phyloP scores from a whole-genome alignment of 2,888 invertebrate species.

The Sisyra terminalis region DNA sequence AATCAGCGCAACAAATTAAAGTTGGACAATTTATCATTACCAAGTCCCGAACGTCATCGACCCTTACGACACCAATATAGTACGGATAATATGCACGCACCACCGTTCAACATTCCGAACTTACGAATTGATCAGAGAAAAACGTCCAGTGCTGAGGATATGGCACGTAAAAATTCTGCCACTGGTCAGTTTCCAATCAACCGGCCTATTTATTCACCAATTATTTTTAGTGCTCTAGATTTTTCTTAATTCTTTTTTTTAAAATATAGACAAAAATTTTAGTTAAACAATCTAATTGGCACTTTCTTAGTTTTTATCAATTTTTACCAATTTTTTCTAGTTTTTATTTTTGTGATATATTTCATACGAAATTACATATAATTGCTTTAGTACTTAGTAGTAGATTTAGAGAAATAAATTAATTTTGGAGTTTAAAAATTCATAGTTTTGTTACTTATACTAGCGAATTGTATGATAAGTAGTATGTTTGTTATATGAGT shows the following conservation, averaged over 20 bases:
- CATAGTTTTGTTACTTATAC: too few relatives aligned
- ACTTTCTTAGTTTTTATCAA: not conserved
- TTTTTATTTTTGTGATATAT: too few relatives aligned
- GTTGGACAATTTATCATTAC: conserved; percentile 58
- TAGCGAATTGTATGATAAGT: too few relatives aligned
- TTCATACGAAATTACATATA: too few relatives aligned
- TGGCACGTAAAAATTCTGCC: conserved; percentile 75
- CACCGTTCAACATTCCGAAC: conserved; percentile 79
- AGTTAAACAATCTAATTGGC: not conserved
- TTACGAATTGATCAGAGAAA: conserved; percentile 72
- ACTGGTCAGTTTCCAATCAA: conserved; percentile 33
- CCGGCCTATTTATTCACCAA: conserved; percentile 3
- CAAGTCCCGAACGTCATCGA: conserved; percentile 61
- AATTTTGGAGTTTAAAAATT: too few relatives aligned
- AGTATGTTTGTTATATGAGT: too few relatives aligned
- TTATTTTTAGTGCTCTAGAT: conserved; percentile 10
- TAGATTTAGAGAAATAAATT: too few relatives aligned
- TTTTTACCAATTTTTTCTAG: not conserved
- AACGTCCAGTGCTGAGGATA: conserved; percentile 80
- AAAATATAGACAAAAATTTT: not conserved
- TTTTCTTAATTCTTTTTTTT: conserved; percentile 3
- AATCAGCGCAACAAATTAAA: conserved; percentile 82
- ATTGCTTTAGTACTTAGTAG: too few relatives aligned
- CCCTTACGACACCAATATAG: conserved; percentile 66
- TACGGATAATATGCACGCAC: conserved; percentile 71